Base-by-base conservation (phyloP, 2,888 invertebrate species). In the Fissipunctia ypsillon region DNA sequence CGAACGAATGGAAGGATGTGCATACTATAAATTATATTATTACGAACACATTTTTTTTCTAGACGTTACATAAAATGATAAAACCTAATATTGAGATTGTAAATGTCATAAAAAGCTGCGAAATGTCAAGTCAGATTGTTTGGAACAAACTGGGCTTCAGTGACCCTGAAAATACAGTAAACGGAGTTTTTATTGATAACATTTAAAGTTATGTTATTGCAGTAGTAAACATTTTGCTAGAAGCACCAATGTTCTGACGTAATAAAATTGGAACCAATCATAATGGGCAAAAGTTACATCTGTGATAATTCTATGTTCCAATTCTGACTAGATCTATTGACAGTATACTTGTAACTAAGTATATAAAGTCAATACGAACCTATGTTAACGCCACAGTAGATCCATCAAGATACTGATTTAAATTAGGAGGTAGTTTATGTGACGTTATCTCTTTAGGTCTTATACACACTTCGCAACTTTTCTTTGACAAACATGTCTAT, bases 391-490 rank as follows among this genome's bases (percentile, higher is more conserved):
- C 90, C 95, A 93, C 93, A 90, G 88, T 83, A 88, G 87, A 92
- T 93, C 93, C 90, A 91, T 91, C 91, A 91, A 90, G 93, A 91
- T 92, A 92, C 91, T 93, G 94, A 91, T 95, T 95, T 95, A 95
- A 93, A 94, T 94, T 93, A 95, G 93, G 96, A 96, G 96, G 96
- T 96, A 96, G 96, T 94, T 95, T 87, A 90, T 89, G 93, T 94
- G 93, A 93, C 94, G 92, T 88, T 81, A 84, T 84, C 84, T 76
- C 78, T 86, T 84, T 81, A 89, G 90, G 90, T 85, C 88, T 90
- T 89, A 88, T 85, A 90, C 88, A 90, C 89, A 91, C 90, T 95
- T 95, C 96, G 96, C 96, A 96, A 95, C 96, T 95, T 95, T 95
- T 94, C 92, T 90, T 91, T 90, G 95, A 95, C 95, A 92, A 89